A percentile compares a stretch with the other conserved stretches of the same genome.
phyloP scores from a whole-genome alignment of 1,140 invertebrate species.

The Apis mellifera region DNA sequence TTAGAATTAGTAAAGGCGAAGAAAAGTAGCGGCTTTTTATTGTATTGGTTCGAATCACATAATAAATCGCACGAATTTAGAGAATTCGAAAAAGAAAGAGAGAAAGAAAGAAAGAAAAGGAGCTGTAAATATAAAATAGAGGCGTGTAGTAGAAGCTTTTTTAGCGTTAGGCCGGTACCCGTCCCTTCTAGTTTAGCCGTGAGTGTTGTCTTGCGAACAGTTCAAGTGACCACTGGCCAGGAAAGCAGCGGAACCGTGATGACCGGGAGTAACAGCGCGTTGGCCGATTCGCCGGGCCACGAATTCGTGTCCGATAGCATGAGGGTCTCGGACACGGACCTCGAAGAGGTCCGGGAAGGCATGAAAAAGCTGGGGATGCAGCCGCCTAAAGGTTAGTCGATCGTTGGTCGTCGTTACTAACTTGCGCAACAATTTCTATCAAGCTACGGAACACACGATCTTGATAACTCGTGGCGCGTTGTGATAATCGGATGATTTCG shows the following conservation, averaged over 20 bases:
- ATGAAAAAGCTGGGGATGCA: conserved; percentile 85
- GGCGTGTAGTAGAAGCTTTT: neutral
- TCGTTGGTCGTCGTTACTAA: conserved; percentile 67
- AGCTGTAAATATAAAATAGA: no score
- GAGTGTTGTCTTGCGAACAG: conserved; percentile 77
- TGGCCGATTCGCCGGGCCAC: conserved; percentile 74
- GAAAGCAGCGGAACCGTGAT: conserved; percentile 55
- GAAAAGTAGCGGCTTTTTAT: no score
- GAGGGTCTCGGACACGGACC: conserved; percentile 83
- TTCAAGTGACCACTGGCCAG: conserved; percentile 70
- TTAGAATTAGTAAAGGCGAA: no score
- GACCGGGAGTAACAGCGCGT: conserved; percentile 55
- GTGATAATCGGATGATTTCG: no score
- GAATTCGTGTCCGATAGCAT: conserved; percentile 88
- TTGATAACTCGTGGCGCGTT: neutral
- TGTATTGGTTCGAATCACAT: no score
- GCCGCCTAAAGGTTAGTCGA: conserved; percentile 77
- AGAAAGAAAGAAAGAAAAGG: no score
- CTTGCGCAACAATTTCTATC: neutral
- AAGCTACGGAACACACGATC: neutral
- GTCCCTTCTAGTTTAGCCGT: conserved; percentile 72
- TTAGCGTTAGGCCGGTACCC: conserved; percentile 44
- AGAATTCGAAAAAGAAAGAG: no score
- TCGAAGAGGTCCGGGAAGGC: conserved; percentile 86
- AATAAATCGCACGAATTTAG: no score